These are phyloP conservation scores for Microcebus murinus DNA, from an alignment of 2,113 vertebrate species.

Conservation along the genomic window DNA sequence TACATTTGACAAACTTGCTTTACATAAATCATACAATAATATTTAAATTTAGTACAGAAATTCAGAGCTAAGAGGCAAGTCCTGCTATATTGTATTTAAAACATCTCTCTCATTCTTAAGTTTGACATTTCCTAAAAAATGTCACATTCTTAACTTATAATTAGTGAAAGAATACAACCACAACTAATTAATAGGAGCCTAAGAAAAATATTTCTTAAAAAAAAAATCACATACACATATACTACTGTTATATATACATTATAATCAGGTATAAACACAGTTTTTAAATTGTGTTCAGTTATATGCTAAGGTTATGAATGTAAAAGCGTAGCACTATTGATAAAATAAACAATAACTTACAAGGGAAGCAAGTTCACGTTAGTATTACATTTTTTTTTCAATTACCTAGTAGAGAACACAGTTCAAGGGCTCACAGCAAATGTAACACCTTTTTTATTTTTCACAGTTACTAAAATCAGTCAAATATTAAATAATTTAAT, in stretches of 20 bases:
- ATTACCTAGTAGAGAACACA: constrained; percentile 74
- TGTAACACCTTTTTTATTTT: constrained; percentile 78
- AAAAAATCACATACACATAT: constrained; percentile 18
- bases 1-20: constrained; percentile 50
- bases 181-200: constrained; percentile 24
- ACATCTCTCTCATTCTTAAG: constrained; percentile 55
- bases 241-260: constrained; percentile 41
- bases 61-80: constrained; percentile 44
- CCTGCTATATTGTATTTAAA: constrained; percentile 45
- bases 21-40: constrained; percentile 57
- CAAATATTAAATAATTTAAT: constrained; percentile 83
- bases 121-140: constrained; percentile 35
- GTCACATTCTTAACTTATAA: constrained; percentile 49
- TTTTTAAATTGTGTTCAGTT: constrained; percentile 54
- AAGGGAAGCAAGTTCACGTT: constrained; percentile 76
- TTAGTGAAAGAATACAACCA: constrained; percentile 53
- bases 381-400: constrained; percentile 59
- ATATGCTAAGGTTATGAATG: constrained; percentile 77
- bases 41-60: constrained; percentile 57
- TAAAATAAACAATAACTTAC: constrained; percentile 76
- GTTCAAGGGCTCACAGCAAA: constrained; percentile 79
- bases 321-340: constrained; percentile 71
- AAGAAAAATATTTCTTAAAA: constrained; percentile 52
- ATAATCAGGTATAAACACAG: constrained; percentile 51
- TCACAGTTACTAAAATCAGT: constrained; percentile 85